Conservation (phyloP, 2,797 vertebrate species). For the Diglossa cyanea region DNA sequence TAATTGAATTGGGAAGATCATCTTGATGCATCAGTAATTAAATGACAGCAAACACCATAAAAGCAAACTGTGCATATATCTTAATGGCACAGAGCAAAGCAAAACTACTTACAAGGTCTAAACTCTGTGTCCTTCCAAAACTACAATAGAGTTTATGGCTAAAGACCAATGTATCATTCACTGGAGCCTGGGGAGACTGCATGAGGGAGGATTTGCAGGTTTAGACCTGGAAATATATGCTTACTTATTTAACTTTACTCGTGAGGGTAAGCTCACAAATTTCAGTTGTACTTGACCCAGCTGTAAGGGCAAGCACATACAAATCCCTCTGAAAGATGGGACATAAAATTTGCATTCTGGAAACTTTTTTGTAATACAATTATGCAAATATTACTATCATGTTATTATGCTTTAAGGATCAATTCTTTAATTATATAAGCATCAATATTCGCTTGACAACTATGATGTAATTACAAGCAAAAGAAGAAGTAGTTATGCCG, state of each 20-base stretch:
- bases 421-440: not conserved
- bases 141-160: not conserved
- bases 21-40: slow-evolving; percentile 31
- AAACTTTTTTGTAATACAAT: not conserved
- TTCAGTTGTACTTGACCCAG: slow-evolving; percentile 12
- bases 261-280: not conserved
- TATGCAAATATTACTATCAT: not conserved
- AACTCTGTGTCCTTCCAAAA: not conserved
- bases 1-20: not conserved
- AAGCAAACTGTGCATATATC: slow-evolving; percentile 43
- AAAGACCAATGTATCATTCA: not conserved
- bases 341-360: slow-evolving; percentile 41
- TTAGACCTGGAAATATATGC: not conserved
- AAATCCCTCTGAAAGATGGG: not conserved
- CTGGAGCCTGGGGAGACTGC: not conserved
- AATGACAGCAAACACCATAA: slow-evolving; percentile 28
- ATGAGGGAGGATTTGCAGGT: not conserved
- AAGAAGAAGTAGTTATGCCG: not conserved
- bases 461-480: not conserved
- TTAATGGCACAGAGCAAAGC: slow-evolving; percentile 2
- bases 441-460: not conserved
- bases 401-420: slow-evolving; percentile 3
- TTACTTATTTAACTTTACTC: not conserved
- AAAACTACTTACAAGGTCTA: not conserved
- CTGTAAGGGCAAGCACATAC: not conserved